Percentiles rank a stretch among this genome's conserved stretches.
Evolutionary conservation across 2,888 invertebrate genomes (phyloP).

Genomic region (Dilophus febrilis): DNA sequence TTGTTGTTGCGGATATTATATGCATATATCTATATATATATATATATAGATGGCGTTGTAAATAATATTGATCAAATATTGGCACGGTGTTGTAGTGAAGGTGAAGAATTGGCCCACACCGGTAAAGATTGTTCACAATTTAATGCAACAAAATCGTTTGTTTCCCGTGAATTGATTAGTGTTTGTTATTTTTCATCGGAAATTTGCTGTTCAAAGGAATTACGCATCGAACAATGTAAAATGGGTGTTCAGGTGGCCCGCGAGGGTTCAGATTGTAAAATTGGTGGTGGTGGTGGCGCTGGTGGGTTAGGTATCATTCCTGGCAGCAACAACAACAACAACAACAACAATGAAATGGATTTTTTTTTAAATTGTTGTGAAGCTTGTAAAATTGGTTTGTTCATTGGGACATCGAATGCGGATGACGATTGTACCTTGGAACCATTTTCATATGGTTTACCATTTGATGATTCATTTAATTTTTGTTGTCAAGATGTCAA

Average conservation of each 20-base stretch:
- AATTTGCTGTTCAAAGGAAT: conserved; percentile 42
- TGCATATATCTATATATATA: too few relatives aligned
- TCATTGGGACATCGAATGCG: conserved; percentile 35
- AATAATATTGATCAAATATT: neutral
- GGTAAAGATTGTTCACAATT: conserved; percentile 32
- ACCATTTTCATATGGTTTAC: conserved; percentile 35
- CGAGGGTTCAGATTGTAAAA: conserved; percentile 15
- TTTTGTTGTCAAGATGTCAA: conserved; percentile 36
- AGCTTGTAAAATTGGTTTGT: conserved; percentile 44
- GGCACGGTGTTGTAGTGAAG: conserved; percentile 34
- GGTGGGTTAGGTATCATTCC: neutral
- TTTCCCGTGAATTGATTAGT: conserved; percentile 38
- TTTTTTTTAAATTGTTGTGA: conserved; percentile 40
- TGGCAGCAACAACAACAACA: conserved; percentile 1
- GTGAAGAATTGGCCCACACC: conserved; percentile 33
- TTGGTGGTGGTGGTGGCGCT: too few relatives aligned
- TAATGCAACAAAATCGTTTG: conserved; percentile 34
- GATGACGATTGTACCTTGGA: conserved; percentile 36
- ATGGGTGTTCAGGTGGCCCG: conserved; percentile 22
- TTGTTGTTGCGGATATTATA: too few relatives aligned
- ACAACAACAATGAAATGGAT: conserved; percentile 4
- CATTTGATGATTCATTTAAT: conserved; percentile 42
- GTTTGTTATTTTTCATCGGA: conserved; percentile 43
- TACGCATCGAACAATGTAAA: conserved; percentile 27
- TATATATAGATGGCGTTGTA: too few relatives aligned